Conservation (phyloP, 2,797 vertebrate genomes). For the Coilia nasus region DNA sequence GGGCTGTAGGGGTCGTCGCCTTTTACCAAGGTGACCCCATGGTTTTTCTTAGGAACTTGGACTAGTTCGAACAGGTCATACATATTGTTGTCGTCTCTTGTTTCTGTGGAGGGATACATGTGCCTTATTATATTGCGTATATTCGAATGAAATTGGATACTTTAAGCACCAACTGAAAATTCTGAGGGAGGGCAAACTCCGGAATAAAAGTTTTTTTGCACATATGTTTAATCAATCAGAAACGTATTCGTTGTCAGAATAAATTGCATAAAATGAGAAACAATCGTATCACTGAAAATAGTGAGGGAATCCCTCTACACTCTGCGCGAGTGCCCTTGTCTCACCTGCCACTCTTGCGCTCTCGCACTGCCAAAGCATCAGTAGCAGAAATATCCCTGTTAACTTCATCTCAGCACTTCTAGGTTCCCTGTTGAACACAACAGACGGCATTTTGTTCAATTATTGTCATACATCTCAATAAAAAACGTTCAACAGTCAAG, state of each 20-base stretch:
- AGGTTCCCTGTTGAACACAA: constrained; percentile 7
- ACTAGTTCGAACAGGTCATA: constrained; percentile 90
- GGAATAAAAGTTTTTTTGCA: not conserved
- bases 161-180: not conserved
- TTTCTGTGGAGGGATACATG: constrained; percentile 66
- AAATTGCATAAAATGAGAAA: not conserved
- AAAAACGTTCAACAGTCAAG: not conserved
- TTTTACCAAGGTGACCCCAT: constrained; percentile 89
- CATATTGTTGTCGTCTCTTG: constrained; percentile 81
- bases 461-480: not conserved
- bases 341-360: constrained; percentile 86
- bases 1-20: constrained; percentile 85
- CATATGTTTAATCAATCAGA: not conserved
- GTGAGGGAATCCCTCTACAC: not conserved
- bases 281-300: not conserved
- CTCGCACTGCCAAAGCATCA: constrained; percentile 76
- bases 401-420: constrained; percentile 78
- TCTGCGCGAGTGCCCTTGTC: constrained; percentile 40
- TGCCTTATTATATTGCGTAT: not conserved
- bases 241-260: not conserved
- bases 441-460: not conserved
- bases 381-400: constrained; percentile 76
- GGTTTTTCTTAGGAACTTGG: constrained; percentile 87
- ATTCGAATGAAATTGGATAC: not conserved
- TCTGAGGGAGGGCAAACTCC: not conserved